Conservation (phyloP, 2,113 vertebrate species). For the Lophura nycthemera region DNA sequence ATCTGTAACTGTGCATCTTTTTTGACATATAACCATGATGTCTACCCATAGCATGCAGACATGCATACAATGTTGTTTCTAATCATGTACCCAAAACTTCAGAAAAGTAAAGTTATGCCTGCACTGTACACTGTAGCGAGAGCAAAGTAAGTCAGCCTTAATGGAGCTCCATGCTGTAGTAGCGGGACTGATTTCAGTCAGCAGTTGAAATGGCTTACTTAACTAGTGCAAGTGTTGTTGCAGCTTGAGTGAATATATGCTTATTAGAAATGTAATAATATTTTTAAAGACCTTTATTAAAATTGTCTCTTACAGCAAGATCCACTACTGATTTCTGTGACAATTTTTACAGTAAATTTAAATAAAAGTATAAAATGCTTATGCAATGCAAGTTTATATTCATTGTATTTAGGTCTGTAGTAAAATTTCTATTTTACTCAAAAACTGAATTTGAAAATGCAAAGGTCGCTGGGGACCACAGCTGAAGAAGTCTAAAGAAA, state of each 20-base stretch:
- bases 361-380: neutral
- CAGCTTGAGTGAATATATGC: neutral
- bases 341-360: neutral
- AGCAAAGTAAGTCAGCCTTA: neutral
- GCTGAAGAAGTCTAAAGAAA: neutral
- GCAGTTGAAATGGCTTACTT: neutral
- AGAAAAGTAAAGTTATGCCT: neutral
- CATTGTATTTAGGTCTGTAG: neutral
- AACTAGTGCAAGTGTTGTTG: neutral
- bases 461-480: neutral
- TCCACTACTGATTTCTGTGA: neutral
- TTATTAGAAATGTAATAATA: neutral
- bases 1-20: neutral
- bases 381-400: neutral
- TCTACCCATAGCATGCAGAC: neutral
- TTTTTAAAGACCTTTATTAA: neutral
- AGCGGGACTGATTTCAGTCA: neutral
- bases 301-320: neutral
- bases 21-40: neutral
- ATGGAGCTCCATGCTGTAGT: fast-evolving
- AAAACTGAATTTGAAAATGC: neutral
- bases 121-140: neutral
- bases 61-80: neutral
- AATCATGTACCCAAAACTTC: neutral
- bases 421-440: neutral